These are phyloP conservation scores for Macaria liturata DNA, from an alignment of 2,888 invertebrate species.

Conservation along the genomic window DNA sequence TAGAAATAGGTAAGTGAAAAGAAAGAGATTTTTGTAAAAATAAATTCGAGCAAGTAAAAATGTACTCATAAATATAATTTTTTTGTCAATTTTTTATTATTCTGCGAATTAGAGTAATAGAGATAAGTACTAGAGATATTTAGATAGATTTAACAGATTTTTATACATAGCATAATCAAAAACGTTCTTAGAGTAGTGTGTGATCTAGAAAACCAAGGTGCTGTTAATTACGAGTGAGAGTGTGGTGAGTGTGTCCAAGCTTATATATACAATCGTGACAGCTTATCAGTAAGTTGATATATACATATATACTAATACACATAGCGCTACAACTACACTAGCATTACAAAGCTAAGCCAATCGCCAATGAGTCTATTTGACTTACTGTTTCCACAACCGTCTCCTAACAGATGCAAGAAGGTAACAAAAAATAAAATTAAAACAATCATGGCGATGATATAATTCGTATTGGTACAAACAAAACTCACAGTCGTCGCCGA, in stretches of 20 bases:
- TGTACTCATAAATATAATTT: conserved; percentile 1
- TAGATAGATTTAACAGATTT: neutral
- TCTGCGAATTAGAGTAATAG: conserved; percentile 18
- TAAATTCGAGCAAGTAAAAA: conserved; percentile 2
- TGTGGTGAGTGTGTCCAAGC: conserved; percentile 30
- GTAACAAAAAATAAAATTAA: conserved; percentile 78
- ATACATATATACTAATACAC: conserved; percentile 34
- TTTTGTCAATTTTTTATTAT: neutral
- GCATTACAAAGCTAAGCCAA: conserved; percentile 74
- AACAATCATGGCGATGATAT: conserved; percentile 69
- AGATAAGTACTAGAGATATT: neutral
- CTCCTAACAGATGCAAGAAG: conserved; percentile 83
- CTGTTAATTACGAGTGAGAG: conserved; percentile 28
- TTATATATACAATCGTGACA: conserved; percentile 23
- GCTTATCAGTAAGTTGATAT: conserved; percentile 25
- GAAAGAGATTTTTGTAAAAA: conserved; percentile 7
- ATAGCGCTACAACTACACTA: conserved; percentile 55
- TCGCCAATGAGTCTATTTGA: conserved; percentile 74
- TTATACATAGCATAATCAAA: conserved; percentile 21
- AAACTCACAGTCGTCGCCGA: conserved; percentile 52
- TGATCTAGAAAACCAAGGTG: conserved; percentile 28
- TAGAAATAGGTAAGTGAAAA: conserved; percentile 11
- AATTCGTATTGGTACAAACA: conserved; percentile 48
- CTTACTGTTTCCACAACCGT: conserved; percentile 83
- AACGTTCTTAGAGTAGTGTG: conserved; percentile 24